phyloP scores from a whole-genome alignment of 2,888 invertebrate species.

The Rhagium mordax region DNA sequence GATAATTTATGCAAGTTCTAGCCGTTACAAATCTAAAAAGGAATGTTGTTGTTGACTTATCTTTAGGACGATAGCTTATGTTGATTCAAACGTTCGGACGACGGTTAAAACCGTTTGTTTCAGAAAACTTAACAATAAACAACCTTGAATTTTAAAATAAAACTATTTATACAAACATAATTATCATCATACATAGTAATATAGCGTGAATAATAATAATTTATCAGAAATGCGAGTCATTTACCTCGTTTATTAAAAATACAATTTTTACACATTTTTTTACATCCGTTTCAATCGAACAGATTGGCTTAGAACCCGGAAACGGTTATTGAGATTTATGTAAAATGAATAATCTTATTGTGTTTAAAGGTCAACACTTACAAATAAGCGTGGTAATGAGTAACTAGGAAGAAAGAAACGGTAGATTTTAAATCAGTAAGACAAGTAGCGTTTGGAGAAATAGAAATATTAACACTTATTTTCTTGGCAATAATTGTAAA shows the following conservation, averaged over 20 bases:
- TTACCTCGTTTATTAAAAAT: conserved; percentile 23
- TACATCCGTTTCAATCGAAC: background rate
- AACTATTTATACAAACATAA: conserved; percentile 16
- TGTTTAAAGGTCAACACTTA: conserved; percentile 28
- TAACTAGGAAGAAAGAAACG: conserved; percentile 16
- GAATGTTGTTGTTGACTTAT: conserved; percentile 27
- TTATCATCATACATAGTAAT: conserved; percentile 13
- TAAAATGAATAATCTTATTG: conserved; percentile 14
- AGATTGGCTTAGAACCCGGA: conserved; percentile 13
- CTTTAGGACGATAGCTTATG: conserved; percentile 18
- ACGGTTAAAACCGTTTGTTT: conserved; percentile 13
- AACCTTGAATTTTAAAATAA: conserved; percentile 29
- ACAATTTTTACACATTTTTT: background rate
- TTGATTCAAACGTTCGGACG: background rate
- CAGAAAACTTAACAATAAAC: conserved; percentile 12
- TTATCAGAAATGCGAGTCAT: conserved; percentile 26
- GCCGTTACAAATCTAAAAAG: conserved; percentile 18
- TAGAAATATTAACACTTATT: conserved; percentile 23
- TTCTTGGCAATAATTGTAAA: conserved; percentile 11
- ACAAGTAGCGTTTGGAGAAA: conserved; percentile 3
- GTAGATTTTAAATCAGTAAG: background rate
- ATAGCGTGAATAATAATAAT: conserved; percentile 27
- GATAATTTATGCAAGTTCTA: too few species aligned
- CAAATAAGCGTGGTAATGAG: conserved; percentile 4
- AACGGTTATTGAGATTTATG: background rate